Conservation (phyloP, 1,140 invertebrate species). For the Sipha flava region DNA sequence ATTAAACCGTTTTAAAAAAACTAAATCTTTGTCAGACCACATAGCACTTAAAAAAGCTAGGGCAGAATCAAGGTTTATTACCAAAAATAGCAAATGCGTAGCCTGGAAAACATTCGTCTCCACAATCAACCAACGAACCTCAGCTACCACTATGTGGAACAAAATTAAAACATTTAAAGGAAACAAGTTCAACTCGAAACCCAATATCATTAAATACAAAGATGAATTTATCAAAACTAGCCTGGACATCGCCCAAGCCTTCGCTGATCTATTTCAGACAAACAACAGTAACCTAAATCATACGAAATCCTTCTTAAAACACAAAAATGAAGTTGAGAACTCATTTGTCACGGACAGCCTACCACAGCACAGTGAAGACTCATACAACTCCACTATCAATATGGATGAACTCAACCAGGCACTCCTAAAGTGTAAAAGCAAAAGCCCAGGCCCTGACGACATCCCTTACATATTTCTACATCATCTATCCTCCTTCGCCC, state of each 20-base stretch:
- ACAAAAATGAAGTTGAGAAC: too few species aligned
- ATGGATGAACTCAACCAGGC: too few species aligned
- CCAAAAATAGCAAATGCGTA: background rate
- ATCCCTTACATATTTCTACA: too few species aligned
- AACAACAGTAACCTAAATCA: background rate
- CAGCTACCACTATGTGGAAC: background rate
- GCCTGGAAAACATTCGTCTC: background rate
- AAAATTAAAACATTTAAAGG: background rate
- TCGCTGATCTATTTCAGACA: background rate
- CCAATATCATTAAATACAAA: background rate
- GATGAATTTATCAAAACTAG: background rate
- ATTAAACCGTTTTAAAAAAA: background rate
- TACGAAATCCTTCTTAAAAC: too few species aligned
- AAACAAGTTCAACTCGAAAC: background rate
- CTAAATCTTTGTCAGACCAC: background rate
- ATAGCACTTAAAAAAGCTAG: background rate
- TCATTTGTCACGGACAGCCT: too few species aligned
- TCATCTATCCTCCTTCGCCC: too few species aligned
- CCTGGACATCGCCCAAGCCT: background rate
- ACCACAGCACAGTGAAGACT: too few species aligned
- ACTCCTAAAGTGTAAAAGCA: too few species aligned
- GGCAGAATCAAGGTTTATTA: constrained; percentile 9
- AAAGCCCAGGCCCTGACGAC: too few species aligned
- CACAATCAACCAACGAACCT: background rate
- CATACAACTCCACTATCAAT: too few species aligned